These are phyloP conservation scores for Stylophora pistillata DNA, from an alignment of 64 coral and sea anemone genomes.

Conservation along the genomic window DNA sequence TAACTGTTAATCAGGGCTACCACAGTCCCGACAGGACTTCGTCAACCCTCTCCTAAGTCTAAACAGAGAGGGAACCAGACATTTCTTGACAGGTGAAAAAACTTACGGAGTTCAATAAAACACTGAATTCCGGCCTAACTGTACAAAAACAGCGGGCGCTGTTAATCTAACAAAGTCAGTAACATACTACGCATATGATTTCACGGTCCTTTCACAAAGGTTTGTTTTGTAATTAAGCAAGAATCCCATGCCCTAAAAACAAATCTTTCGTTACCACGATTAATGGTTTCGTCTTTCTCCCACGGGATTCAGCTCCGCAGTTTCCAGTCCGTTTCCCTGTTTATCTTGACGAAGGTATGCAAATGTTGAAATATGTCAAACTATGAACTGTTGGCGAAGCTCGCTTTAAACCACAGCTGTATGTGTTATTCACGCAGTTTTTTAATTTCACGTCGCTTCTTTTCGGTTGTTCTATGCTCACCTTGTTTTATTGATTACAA, in stretches of 20 bases:
- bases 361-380: background rate
- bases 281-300: background rate
- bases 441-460: background rate
- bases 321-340: no score
- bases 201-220: background rate
- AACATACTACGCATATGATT: background rate
- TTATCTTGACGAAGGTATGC: no score
- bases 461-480: background rate
- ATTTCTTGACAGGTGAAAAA: no score
- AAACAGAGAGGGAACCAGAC: no score
- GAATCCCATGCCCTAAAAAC: background rate
- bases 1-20: no score
- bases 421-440: background rate
- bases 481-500: background rate
- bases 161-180: no score
- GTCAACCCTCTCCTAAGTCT: no score
- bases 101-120: no score
- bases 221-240: conserved; percentile 1
- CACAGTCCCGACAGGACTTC: no score
- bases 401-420: background rate
- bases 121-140: no score
- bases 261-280: background rate
- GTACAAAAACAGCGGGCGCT: no score
- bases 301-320: background rate
- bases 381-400: background rate